Conservation (phyloP, 2,113 vertebrate species). For the Pseudorhombus dupliciocellatus region DNA sequence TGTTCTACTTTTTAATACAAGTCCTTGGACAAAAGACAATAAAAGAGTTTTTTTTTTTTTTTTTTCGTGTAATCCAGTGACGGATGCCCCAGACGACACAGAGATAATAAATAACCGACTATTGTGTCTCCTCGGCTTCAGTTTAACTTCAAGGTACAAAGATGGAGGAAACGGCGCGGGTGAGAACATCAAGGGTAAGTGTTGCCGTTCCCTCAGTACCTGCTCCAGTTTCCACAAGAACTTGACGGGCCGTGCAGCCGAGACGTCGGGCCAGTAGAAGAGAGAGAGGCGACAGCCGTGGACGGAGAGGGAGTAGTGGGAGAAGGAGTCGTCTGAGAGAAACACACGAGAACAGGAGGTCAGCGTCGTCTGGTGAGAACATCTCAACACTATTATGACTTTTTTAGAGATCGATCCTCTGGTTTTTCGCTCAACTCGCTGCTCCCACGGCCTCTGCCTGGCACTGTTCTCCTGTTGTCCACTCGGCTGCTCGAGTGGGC, state of each 20-base stretch:
- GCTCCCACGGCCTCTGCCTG: conserved; percentile 13
- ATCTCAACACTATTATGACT: background rate
- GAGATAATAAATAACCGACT: background rate
- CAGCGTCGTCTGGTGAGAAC: conserved; percentile 5
- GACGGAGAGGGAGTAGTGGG: conserved; percentile 93
- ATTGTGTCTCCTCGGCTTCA: conserved; percentile 7
- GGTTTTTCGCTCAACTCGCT: no score
- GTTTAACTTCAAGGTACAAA: conserved; percentile 24
- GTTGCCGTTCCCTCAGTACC: conserved; percentile 78
- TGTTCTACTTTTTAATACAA: background rate
- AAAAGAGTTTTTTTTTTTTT: no score
- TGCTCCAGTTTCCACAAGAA: conserved; percentile 99
- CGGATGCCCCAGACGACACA: background rate
- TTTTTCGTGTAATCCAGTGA: background rate
- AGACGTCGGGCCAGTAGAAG: conserved; percentile 95
- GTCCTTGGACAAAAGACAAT: background rate
- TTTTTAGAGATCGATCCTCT: conserved; percentile 5
- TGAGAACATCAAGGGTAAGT: conserved; percentile 27
- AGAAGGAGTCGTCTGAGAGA: conserved; percentile 90
- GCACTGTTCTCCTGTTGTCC: conserved; percentile 18
- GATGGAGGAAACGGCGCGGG: background rate
- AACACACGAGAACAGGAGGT: conserved; percentile 12
- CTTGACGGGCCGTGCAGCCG: conserved; percentile 92
- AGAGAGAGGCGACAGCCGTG: conserved; percentile 96
- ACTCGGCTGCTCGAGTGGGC: conserved; percentile 11